phyloP scores from a whole-genome alignment of 2,888 invertebrate genomes.

The Lycaena phlaeas region DNA sequence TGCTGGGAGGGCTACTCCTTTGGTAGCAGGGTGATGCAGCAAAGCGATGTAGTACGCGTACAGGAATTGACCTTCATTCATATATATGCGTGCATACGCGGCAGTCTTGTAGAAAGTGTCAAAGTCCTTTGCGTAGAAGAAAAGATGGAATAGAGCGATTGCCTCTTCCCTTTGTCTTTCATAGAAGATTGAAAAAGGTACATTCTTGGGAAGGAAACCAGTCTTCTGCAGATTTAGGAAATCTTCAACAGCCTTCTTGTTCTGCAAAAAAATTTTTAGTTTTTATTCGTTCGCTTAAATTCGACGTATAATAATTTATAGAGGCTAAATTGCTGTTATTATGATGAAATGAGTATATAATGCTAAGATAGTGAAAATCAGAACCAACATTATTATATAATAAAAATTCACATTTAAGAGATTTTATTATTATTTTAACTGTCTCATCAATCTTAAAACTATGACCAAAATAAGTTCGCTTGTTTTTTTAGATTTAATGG shows the following conservation, averaged over 20 bases:
- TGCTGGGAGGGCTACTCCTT: slow-evolving; percentile 74
- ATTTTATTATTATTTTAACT: too few species aligned
- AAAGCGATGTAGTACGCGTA: slow-evolving; percentile 75
- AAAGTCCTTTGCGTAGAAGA: slow-evolving; percentile 75
- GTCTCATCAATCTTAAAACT: too few species aligned
- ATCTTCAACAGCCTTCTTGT: slow-evolving; percentile 51
- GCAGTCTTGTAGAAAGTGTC: slow-evolving; percentile 74
- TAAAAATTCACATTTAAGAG: too few species aligned
- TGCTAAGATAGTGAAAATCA: too few species aligned
- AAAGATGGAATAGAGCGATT: slow-evolving; percentile 66
- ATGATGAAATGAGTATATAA: too few species aligned
- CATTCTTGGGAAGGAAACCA: slow-evolving; percentile 59
- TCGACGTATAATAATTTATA: too few species aligned
- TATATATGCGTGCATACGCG: slow-evolving; percentile 66
- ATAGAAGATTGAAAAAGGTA: slow-evolving; percentile 66
- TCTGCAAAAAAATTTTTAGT: slow-evolving; percentile 30
- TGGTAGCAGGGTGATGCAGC: slow-evolving; percentile 72
- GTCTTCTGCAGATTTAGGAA: slow-evolving; percentile 49
- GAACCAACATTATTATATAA: too few species aligned
- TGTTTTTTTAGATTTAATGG: too few species aligned
- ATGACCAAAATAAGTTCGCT: too few species aligned
- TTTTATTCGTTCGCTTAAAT: too few species aligned
- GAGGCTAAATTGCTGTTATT: too few species aligned
- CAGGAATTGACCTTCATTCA: slow-evolving; percentile 76
- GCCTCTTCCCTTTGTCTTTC: slow-evolving; percentile 60